A percentile compares a stretch with the other conserved stretches of the same genome.
Conservation (phyloP, 92 coral and sea anemone genomes). For the Anthopleura xanthogrammica region DNA sequence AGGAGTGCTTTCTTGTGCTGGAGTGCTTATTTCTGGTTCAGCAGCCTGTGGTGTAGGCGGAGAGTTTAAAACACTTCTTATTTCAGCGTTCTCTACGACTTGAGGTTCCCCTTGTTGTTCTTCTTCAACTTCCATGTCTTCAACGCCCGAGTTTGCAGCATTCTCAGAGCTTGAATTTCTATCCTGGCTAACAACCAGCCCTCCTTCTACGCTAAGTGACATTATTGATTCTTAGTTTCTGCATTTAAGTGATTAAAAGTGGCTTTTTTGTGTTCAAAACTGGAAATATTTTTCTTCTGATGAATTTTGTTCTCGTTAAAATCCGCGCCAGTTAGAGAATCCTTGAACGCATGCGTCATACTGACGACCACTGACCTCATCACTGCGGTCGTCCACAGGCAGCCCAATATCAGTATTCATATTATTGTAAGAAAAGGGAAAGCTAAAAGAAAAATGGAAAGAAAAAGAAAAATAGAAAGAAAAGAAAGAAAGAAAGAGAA, state of each 20-base stretch:
- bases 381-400: neutral
- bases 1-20: neutral
- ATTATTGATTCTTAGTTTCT: neutral
- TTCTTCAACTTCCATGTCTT: slow-evolving; percentile 19
- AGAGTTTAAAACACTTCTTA: neutral
- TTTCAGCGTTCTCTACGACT: slow-evolving; percentile 9
- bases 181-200: neutral
- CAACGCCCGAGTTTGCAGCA: neutral
- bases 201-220: slow-evolving; percentile 5
- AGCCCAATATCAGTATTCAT: neutral
- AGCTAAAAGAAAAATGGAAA: no score
- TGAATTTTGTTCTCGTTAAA: neutral
- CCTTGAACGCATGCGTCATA: slow-evolving; percentile 3
- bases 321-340: slow-evolving; percentile 7
- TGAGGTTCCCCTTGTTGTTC: neutral
- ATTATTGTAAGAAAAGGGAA: no score
- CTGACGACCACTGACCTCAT: neutral
- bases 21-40: slow-evolving; percentile 1
- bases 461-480: no score
- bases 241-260: neutral
- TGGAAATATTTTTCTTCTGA: neutral
- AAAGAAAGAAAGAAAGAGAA: no score
- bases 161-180: neutral
- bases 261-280: neutral
- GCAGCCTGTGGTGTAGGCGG: slow-evolving; percentile 7